These are phyloP conservation scores for Pangasius larnaudii DNA, from an alignment of 2,797 vertebrate genomes.

Conservation along the genomic window DNA sequence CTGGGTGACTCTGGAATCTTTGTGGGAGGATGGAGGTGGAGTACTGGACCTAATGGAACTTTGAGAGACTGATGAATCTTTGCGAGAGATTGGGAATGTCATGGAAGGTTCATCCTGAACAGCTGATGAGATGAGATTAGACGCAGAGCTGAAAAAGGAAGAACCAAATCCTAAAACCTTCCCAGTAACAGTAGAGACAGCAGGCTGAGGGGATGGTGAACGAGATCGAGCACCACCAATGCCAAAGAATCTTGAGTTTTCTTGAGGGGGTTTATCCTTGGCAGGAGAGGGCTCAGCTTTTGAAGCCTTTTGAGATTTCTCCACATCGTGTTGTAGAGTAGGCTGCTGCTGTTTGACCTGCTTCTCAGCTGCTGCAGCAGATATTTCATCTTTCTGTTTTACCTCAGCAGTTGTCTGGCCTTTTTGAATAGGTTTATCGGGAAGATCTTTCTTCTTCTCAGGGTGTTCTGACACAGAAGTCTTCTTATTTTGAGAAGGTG, in stretches of 20 bases:
- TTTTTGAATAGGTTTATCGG: conserved; percentile 48
- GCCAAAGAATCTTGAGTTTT: conserved; percentile 57
- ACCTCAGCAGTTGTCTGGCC: conserved; percentile 30
- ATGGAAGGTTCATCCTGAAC: conserved; percentile 71
- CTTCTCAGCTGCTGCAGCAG: background rate
- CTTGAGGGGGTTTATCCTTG: conserved; percentile 61
- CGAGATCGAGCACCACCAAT: conserved; percentile 59
- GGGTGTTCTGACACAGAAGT: conserved; percentile 59
- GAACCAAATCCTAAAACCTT: conserved; percentile 92
- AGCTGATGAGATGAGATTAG: conserved; percentile 87
- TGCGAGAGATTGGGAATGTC: conserved; percentile 64
- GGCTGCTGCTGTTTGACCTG: conserved; percentile 6
- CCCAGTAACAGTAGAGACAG: conserved; percentile 73
- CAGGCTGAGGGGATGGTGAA: conserved; percentile 80
- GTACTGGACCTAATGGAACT: conserved; percentile 57
- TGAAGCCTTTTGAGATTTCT: conserved; percentile 11
- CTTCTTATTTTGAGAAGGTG: conserved; percentile 65
- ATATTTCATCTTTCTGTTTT: conserved; percentile 7
- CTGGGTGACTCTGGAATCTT: conserved; percentile 64
- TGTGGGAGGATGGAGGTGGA: conserved; percentile 63
- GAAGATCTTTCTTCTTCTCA: conserved; percentile 38
- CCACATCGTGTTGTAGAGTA: background rate
- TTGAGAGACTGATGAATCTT: conserved; percentile 60
- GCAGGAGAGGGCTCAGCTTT: conserved; percentile 6
- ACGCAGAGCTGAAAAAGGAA: conserved; percentile 92